Percentiles rank a stretch among this genome's conserved stretches.
Evolutionary conservation across 2,888 invertebrate species (phyloP).

Genomic region (Agonopterix subpropinquella): DNA sequence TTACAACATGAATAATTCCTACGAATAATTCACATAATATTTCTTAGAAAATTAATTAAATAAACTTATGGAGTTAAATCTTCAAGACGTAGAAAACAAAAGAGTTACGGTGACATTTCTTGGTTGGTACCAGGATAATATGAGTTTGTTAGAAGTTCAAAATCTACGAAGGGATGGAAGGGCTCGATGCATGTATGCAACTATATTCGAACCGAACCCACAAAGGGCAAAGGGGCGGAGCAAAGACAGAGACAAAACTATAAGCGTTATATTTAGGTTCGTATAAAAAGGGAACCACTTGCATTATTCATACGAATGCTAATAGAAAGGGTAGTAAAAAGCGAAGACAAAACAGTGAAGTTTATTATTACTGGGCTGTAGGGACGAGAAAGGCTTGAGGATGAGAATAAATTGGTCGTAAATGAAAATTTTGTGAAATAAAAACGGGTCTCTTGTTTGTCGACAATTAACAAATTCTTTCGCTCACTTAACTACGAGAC

Average conservation of each 20-base stretch:
- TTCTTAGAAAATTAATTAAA: background rate
- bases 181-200: constrained; percentile 10
- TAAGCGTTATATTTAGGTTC: constrained; percentile 17
- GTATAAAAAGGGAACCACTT: constrained; percentile 27
- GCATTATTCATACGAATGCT: constrained; percentile 49
- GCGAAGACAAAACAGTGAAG: constrained; percentile 37
- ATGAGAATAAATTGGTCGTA: constrained; percentile 11
- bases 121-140: constrained; percentile 25
- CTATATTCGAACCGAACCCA: constrained; percentile 12
- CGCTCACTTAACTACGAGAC: constrained; percentile 22
- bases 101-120: constrained; percentile 24
- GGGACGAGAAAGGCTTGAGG: constrained; percentile 2
- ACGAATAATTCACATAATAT: too few species aligned
- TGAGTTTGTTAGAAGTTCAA: constrained; percentile 11
- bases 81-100: constrained; percentile 16
- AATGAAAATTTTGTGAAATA: constrained; percentile 27
- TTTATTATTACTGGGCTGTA: constrained; percentile 31
- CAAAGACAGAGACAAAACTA: constrained; percentile 24
- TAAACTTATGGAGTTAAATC: background rate
- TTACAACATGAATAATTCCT: too few species aligned
- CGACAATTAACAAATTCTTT: constrained; percentile 32
- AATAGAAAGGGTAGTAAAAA: constrained; percentile 42
- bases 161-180: constrained; percentile 6
- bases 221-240: constrained; percentile 15
- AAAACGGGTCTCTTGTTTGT: constrained; percentile 22